These are phyloP conservation scores for Eriocheir sinensis DNA, from an alignment of 1,140 invertebrate genomes.

Conservation along the genomic window DNA sequence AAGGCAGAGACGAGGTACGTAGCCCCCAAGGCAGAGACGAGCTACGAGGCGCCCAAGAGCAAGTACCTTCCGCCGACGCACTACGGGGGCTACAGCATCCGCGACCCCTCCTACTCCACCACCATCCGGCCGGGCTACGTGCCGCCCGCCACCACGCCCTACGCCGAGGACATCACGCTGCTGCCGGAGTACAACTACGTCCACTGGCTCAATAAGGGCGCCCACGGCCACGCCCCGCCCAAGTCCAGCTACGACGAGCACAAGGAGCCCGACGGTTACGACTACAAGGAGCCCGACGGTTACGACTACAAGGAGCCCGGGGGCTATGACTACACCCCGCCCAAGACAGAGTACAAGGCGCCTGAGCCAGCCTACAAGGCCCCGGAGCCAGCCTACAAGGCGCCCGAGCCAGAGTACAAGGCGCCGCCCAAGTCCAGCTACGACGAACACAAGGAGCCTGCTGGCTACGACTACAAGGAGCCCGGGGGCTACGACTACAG, in stretches of 20 bases:
- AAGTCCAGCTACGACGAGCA: background rate
- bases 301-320: no score
- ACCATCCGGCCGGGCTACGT: background rate
- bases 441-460: background rate
- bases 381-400: constrained; percentile 28
- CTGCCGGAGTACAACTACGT: background rate
- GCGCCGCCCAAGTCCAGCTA: constrained; percentile 33
- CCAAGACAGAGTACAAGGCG: constrained; percentile 38
- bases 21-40: background rate
- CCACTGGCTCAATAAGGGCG: background rate
- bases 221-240: background rate
- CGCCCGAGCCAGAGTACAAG: constrained; percentile 58
- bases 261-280: no score
- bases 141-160: background rate
- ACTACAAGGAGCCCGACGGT: background rate
- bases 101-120: background rate
- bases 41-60: no score
- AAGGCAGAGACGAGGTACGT: background rate
- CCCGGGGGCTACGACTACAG: constrained; percentile 9
- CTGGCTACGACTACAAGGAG: constrained; percentile 33
- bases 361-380: constrained; percentile 16
- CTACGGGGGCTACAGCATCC: background rate
- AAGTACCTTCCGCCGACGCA: constrained; percentile 1
- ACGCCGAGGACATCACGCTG: background rate
- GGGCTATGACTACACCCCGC: constrained; percentile 19